phyloP scores from a whole-genome alignment of 2,113 vertebrate genomes.

The Stegostoma tigrinum region DNA sequence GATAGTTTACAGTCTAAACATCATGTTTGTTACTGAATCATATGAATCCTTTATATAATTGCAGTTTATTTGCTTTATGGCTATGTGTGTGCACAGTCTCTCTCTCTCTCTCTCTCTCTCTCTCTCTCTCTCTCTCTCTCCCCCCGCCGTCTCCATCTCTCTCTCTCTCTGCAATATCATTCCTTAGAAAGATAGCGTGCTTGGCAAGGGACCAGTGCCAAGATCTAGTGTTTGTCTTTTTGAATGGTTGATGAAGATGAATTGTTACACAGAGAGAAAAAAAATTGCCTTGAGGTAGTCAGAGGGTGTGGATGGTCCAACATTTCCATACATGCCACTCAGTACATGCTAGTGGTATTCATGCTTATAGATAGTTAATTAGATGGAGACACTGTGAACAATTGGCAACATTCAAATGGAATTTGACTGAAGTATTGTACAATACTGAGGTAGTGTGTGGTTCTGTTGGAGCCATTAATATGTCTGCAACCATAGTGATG shows the following conservation, averaged over 20 bases:
- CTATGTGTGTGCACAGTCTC: neutral
- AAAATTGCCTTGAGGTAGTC: neutral
- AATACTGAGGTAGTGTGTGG: neutral
- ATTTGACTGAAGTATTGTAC: neutral
- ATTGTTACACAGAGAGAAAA: neutral
- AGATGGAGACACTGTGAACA: neutral
- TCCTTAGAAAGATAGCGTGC: neutral
- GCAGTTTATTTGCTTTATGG: neutral
- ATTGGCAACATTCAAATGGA: neutral
- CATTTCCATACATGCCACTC: neutral
- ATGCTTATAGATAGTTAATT: neutral
- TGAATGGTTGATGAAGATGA: conserved; percentile 3
- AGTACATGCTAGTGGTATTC: neutral
- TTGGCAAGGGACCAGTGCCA: neutral
- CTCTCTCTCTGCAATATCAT: neutral
- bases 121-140: neutral
- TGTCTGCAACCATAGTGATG: neutral
- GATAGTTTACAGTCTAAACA: neutral
- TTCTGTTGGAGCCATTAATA: neutral
- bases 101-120: neutral
- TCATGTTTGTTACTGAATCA: neutral
- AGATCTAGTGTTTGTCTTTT: neutral
- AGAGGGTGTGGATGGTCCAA: neutral
- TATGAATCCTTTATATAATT: neutral
- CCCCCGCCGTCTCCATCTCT: no score